These are phyloP conservation scores for Tubulanus polymorphus DNA, from an alignment of 2,888 invertebrate species.

Conservation along the genomic window DNA sequence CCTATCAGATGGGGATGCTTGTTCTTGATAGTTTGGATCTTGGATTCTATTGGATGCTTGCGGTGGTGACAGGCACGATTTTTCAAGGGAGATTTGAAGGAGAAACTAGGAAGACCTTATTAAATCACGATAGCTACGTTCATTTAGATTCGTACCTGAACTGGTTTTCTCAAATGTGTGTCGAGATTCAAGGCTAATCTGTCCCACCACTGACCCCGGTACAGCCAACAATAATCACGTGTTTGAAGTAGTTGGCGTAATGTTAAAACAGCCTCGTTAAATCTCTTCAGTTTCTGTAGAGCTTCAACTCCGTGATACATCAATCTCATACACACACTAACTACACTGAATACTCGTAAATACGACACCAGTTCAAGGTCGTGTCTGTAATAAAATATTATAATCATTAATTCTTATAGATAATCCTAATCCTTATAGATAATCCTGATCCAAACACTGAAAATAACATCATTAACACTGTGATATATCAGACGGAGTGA, in stretches of 20 bases:
- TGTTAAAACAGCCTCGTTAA: slow-evolving; percentile 57
- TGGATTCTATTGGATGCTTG: no score
- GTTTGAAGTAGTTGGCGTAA: slow-evolving; percentile 59
- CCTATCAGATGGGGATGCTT: no score
- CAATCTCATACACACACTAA: slow-evolving; percentile 54
- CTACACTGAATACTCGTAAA: slow-evolving; percentile 62
- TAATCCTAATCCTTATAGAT: background rate
- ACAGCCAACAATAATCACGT: slow-evolving; percentile 47
- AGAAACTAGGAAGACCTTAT: no score
- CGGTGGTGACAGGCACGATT: no score
- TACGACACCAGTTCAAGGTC: slow-evolving; percentile 55
- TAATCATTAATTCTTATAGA: background rate
- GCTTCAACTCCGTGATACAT: slow-evolving; percentile 55
- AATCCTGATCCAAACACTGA: background rate
- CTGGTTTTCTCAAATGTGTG: slow-evolving; percentile 55
- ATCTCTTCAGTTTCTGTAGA: slow-evolving; percentile 54
- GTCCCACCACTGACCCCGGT: slow-evolving; percentile 59
- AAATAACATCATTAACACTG: no score
- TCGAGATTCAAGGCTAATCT: slow-evolving; percentile 64
- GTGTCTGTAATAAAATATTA: slow-evolving; percentile 27
- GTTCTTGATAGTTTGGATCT: no score
- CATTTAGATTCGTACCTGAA: slow-evolving; percentile 40
- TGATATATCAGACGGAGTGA: no score
- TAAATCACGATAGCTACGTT: no score
- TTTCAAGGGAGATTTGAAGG: no score